Conservation (phyloP, 2,113 vertebrate species). For the Phrynocephalus versicolor region DNA sequence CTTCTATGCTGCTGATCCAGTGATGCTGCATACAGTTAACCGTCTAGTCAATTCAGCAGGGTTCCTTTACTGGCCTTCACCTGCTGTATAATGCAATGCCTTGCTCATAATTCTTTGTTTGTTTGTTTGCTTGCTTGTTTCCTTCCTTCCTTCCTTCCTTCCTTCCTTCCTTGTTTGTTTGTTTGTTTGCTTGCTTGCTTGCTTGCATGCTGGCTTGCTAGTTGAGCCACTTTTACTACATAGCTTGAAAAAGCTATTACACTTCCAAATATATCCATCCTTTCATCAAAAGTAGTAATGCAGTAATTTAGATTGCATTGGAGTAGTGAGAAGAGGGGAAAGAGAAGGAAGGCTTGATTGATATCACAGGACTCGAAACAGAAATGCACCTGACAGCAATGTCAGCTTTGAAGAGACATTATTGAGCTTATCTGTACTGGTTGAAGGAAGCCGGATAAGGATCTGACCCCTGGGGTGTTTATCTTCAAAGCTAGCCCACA, state of each 20-base stretch:
- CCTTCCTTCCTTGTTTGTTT: too few relatives aligned
- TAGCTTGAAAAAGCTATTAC: not conserved
- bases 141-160: too few relatives aligned
- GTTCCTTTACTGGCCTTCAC: not conserved
- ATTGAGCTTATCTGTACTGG: not conserved
- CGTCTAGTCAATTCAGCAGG: not conserved
- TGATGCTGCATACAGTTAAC: not conserved
- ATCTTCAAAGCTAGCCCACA: not conserved
- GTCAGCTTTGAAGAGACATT: not conserved
- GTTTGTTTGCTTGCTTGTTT: too few relatives aligned
- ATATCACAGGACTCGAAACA: not conserved
- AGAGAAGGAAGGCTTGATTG: not conserved
- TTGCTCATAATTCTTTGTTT: not conserved
- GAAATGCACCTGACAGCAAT: not conserved
- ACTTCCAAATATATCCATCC: not conserved
- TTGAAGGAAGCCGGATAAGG: not conserved
- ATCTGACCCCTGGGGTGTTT: not conserved
- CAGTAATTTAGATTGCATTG: not conserved
- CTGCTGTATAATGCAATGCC: not conserved
- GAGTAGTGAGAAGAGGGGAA: fast-evolving
- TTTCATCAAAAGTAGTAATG: not conserved
- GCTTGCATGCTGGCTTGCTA: too few relatives aligned
- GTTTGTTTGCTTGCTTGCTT: too few relatives aligned
- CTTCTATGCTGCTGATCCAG: not conserved
- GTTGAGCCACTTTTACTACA: not conserved